phyloP scores from a whole-genome alignment of 2,888 invertebrate genomes.

The Cerceris rybyensis region DNA sequence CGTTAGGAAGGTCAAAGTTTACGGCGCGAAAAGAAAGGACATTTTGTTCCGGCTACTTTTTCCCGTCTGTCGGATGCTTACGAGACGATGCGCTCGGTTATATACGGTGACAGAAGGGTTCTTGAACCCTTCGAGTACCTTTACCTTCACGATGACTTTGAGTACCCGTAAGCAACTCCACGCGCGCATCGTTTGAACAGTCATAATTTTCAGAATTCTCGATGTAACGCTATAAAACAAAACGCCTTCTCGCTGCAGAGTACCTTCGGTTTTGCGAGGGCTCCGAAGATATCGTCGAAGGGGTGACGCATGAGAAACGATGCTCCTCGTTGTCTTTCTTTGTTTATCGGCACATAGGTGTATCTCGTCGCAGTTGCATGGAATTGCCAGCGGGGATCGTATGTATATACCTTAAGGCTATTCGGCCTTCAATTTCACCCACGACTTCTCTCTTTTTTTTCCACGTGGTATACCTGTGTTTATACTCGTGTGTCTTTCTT shows the following conservation, averaged over 20 bases:
- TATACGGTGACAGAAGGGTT: constrained; percentile 24
- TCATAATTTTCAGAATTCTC: constrained; percentile 50
- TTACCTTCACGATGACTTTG: constrained; percentile 16
- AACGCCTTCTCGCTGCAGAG: constrained; percentile 19
- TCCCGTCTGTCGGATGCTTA: neutral
- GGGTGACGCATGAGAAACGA: constrained; percentile 42
- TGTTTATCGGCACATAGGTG: constrained; percentile 39
- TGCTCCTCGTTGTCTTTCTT: constrained; percentile 4
- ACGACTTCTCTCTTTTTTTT: neutral
- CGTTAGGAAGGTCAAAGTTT: constrained; percentile 23
- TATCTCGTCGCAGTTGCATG: constrained; percentile 35
- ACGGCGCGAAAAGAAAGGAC: neutral
- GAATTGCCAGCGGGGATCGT: constrained; percentile 16
- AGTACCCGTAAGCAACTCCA: constrained; percentile 37
- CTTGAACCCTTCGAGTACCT: constrained; percentile 31
- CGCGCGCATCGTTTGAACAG: constrained; percentile 33
- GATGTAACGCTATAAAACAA: constrained; percentile 54
- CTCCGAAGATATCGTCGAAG: constrained; percentile 57
- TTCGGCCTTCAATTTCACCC: constrained; percentile 14
- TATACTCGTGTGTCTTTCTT: constrained; percentile 14
- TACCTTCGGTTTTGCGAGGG: constrained; percentile 36
- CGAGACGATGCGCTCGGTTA: neutral
- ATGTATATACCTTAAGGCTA: neutral
- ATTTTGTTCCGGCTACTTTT: neutral
- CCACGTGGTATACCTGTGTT: neutral